Evolutionary conservation across 30 jellyfish, hydroid and myxozoan genomes (phyloP).

Genomic region (Chrysaora quinquecirrha): DNA sequence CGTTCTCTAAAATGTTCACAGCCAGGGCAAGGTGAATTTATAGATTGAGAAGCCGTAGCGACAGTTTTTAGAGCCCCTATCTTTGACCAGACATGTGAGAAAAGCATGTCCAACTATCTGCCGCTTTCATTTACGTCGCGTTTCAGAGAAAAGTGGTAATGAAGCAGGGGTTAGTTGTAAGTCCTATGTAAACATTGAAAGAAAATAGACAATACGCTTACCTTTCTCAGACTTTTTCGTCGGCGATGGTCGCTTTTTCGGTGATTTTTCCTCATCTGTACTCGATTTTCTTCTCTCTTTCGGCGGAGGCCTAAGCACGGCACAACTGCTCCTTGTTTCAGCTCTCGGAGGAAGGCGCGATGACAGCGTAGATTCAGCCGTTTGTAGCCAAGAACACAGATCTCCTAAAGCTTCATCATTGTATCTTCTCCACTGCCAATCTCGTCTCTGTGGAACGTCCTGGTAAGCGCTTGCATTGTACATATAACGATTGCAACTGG

Average conservation of each 20-base stretch:
- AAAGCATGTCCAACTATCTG: too few relatives aligned
- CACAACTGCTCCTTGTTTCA: constrained; percentile 66
- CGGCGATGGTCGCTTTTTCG: constrained; percentile 46
- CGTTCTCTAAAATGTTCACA: too few relatives aligned
- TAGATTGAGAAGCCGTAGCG: too few relatives aligned
- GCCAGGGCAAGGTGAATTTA: too few relatives aligned
- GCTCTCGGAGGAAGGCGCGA: constrained; percentile 65
- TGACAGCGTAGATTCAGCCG: constrained; percentile 65
- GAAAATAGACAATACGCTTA: neutral
- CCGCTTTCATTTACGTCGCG: too few relatives aligned
- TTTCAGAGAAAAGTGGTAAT: too few relatives aligned
- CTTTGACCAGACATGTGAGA: too few relatives aligned
- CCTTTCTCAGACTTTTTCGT: constrained; percentile 58
- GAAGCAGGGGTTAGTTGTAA: too few relatives aligned
- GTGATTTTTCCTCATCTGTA: constrained; percentile 23
- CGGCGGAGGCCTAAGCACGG: constrained; percentile 72
- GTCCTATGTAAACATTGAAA: too few relatives aligned
- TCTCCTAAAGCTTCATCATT: constrained; percentile 71
- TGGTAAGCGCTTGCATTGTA: constrained; percentile 45
- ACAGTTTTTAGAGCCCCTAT: too few relatives aligned
- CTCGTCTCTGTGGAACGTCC: constrained; percentile 60
- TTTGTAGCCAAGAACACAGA: constrained; percentile 74
- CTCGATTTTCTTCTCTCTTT: constrained; percentile 51
- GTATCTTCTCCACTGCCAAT: constrained; percentile 74
- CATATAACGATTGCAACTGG: constrained; percentile 68